Conservation (phyloP, 2,888 invertebrate genomes). For the Smittia aterrima region DNA sequence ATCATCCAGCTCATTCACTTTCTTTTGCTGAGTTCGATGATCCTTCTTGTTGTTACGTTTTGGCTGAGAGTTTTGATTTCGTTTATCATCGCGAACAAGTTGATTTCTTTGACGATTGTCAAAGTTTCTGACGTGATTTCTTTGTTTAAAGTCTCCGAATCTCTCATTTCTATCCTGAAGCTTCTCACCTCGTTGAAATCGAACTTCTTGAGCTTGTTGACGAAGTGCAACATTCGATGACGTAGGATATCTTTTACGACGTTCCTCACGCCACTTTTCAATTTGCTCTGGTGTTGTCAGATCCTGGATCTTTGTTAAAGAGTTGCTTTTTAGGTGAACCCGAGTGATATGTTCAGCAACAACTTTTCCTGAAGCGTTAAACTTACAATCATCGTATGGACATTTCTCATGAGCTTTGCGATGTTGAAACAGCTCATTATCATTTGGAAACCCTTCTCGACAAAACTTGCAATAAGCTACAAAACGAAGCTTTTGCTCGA, state of each 20-base stretch:
- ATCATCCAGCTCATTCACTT: background rate
- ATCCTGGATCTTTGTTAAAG: slow-evolving; percentile 63
- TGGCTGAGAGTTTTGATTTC: background rate
- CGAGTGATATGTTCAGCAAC: slow-evolving; percentile 23
- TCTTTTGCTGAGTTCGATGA: background rate
- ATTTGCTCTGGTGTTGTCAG: slow-evolving; percentile 78
- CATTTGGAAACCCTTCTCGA: background rate
- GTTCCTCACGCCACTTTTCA: slow-evolving; percentile 77
- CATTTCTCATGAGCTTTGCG: slow-evolving; percentile 14
- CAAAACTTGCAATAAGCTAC: slow-evolving; percentile 20
- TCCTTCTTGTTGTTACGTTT: background rate
- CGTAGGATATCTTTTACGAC: slow-evolving; percentile 77
- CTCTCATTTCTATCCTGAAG: slow-evolving; percentile 55
- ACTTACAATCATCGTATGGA: slow-evolving; percentile 33
- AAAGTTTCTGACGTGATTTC: slow-evolving; percentile 10
- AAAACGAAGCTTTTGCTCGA: background rate
- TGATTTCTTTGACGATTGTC: background rate
- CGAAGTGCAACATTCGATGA: slow-evolving; percentile 65
- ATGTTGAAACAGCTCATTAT: slow-evolving; percentile 25
- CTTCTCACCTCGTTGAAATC: slow-evolving; percentile 72
- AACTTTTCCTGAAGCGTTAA: slow-evolving; percentile 11
- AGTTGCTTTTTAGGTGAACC: slow-evolving; percentile 14
- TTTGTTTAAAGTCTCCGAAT: slow-evolving; percentile 54
- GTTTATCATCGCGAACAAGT: background rate
- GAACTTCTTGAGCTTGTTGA: slow-evolving; percentile 64